Evolutionary conservation across 2,113 vertebrate genomes (phyloP).

Genomic region (Trachemys scripta): DNA sequence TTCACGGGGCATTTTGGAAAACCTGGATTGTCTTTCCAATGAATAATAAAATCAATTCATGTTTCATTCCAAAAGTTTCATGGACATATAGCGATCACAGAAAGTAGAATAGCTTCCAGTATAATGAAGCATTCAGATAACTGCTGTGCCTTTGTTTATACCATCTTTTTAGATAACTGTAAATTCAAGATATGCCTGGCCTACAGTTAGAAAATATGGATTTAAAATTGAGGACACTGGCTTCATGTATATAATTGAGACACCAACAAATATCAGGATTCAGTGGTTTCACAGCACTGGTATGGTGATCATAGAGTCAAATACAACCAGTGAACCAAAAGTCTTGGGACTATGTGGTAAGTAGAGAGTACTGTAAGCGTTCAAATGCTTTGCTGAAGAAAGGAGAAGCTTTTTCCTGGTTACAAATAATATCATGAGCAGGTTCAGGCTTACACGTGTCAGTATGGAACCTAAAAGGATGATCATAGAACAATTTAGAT

Average conservation of each 20-base stretch:
- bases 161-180: slow-evolving; percentile 84
- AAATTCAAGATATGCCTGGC: slow-evolving; percentile 88
- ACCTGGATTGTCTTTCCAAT: neutral
- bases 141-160: neutral
- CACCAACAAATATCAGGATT: slow-evolving; percentile 88
- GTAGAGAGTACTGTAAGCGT: slow-evolving; percentile 17
- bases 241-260: slow-evolving; percentile 92
- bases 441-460: neutral
- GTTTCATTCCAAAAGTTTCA: neutral
- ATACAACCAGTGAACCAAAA: slow-evolving; percentile 79
- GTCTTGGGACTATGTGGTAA: slow-evolving; percentile 92
- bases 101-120: neutral
- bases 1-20: neutral
- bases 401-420: neutral
- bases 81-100: neutral
- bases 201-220: slow-evolving; percentile 91
- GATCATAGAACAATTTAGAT: neutral
- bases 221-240: slow-evolving; percentile 95
- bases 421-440: neutral
- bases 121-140: neutral
- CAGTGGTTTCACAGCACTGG: slow-evolving; percentile 97
- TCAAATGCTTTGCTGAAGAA: neutral
- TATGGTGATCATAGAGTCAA: slow-evolving; percentile 92
- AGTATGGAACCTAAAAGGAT: neutral
- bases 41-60: neutral